These are phyloP conservation scores for Hypsopygia costalis DNA, from an alignment of 2,888 invertebrate genomes.

Conservation along the genomic window DNA sequence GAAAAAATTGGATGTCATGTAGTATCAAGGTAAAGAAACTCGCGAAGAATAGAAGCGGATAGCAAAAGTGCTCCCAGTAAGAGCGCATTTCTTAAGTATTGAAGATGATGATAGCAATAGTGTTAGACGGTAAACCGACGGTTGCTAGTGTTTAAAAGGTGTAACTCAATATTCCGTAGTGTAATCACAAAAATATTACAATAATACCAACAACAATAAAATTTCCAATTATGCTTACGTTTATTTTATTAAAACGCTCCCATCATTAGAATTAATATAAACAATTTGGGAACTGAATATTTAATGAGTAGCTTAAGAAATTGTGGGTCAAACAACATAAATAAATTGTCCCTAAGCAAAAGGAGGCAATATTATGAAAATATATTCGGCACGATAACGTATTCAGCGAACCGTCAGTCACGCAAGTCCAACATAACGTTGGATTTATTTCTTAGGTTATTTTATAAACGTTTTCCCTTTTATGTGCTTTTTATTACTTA, in stretches of 20 bases:
- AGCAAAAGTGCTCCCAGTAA: too few species aligned
- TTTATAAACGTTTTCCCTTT: slow-evolving; percentile 1
- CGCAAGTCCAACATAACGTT: slow-evolving; percentile 5
- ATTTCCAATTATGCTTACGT: too few species aligned
- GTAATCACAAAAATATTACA: too few species aligned
- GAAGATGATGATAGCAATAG: too few species aligned
- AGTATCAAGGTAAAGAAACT: too few species aligned
- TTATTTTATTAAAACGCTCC: slow-evolving; percentile 28
- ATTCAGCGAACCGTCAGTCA: slow-evolving; percentile 16
- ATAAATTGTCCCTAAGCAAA: slow-evolving; percentile 2
- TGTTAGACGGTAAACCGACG: too few species aligned
- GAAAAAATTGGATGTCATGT: too few species aligned
- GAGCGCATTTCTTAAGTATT: too few species aligned
- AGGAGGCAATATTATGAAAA: slow-evolving; percentile 15
- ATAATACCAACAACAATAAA: too few species aligned
- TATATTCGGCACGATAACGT: slow-evolving; percentile 12
- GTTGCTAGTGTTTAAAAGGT: too few species aligned
- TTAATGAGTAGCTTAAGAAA: slow-evolving; percentile 2
- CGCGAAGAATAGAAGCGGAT: too few species aligned
- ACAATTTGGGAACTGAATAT: slow-evolving; percentile 3
- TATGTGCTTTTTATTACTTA: not conserved
- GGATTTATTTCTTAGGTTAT: slow-evolving; percentile 6
- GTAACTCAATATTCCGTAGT: too few species aligned
- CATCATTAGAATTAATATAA: slow-evolving; percentile 13
- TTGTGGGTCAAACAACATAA: not conserved